Conservation (phyloP, 1,140 invertebrate genomes). For the Wasmannia auropunctata region DNA sequence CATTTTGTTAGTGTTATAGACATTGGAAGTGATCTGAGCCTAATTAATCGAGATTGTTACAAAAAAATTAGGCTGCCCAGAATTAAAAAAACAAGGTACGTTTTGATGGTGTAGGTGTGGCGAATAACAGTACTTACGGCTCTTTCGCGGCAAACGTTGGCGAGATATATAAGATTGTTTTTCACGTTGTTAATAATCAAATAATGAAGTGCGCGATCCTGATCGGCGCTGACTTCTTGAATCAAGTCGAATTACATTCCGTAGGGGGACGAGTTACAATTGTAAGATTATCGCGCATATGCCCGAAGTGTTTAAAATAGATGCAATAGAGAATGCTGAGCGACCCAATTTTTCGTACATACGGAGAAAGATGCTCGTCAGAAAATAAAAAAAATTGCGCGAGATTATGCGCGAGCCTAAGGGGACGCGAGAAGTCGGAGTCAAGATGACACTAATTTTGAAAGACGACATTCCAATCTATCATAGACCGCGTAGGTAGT, state of each 20-base stretch:
- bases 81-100: not conserved
- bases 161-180: not conserved
- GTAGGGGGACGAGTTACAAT: not conserved
- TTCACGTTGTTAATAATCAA: not conserved
- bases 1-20: not conserved
- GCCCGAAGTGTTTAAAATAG: not conserved
- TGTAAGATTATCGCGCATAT: not conserved
- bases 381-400: not conserved
- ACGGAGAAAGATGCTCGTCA: not conserved
- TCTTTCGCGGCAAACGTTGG: not conserved
- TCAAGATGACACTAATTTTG: not conserved
- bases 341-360: not conserved
- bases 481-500: not conserved
- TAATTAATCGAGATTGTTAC: not conserved
- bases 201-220: not conserved
- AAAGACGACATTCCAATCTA: not conserved
- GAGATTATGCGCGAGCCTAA: not conserved
- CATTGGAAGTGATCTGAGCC: not conserved
- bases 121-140: not conserved
- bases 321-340: not conserved
- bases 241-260: not conserved
- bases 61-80: not conserved
- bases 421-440: not conserved
- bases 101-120: not conserved
- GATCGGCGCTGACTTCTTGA: not conserved